A percentile compares a stretch with the other conserved stretches of the same genome.
phyloP scores from a whole-genome alignment of 1,140 invertebrate genomes.

The Drosophila gunungcola region DNA sequence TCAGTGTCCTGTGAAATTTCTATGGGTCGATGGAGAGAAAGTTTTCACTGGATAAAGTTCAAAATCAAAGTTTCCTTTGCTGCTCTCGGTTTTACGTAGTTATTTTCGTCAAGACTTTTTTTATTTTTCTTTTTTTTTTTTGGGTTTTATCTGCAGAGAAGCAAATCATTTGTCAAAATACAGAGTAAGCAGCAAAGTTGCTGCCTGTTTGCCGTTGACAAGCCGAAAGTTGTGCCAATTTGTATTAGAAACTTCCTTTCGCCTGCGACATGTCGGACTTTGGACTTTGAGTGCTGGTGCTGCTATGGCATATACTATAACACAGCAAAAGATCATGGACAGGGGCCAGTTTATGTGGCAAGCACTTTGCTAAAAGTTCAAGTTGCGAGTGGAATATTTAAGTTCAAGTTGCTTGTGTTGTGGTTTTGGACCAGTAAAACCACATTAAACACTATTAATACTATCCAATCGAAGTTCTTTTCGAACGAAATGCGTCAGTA shows the following conservation, averaged over 20 bases:
- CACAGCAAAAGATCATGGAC: constrained; percentile 31
- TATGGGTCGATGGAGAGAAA: constrained; percentile 33
- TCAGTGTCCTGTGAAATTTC: constrained; percentile 78
- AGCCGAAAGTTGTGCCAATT: constrained; percentile 80
- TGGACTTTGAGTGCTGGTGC: constrained; percentile 31
- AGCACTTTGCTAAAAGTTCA: constrained; percentile 26
- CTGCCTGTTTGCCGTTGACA: constrained; percentile 77
- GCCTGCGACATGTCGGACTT: constrained; percentile 57
- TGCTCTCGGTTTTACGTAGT: constrained; percentile 59
- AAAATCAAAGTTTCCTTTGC: constrained; percentile 74
- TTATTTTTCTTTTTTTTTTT: constrained; percentile 51
- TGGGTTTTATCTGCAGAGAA: constrained; percentile 44
- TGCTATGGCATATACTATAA: neutral
- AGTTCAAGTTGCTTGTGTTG: constrained; percentile 27
- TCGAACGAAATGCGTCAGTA: too few species aligned
- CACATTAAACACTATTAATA: constrained; percentile 13
- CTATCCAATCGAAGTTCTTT: too few species aligned
- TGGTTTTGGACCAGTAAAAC: constrained; percentile 4
- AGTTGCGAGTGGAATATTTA: constrained; percentile 44
- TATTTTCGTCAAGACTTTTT: constrained; percentile 46
- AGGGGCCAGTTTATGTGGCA: constrained; percentile 20
- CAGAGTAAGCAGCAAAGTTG: constrained; percentile 56
- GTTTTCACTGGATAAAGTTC: constrained; percentile 60
- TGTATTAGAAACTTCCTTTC: constrained; percentile 74
- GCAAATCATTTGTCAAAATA: constrained; percentile 83